Evolutionary conservation across 2,797 vertebrate species (phyloP), one percentile per base, ranked within the genome.

Genomic region (Phrynocephalus vlangalii): DNA sequence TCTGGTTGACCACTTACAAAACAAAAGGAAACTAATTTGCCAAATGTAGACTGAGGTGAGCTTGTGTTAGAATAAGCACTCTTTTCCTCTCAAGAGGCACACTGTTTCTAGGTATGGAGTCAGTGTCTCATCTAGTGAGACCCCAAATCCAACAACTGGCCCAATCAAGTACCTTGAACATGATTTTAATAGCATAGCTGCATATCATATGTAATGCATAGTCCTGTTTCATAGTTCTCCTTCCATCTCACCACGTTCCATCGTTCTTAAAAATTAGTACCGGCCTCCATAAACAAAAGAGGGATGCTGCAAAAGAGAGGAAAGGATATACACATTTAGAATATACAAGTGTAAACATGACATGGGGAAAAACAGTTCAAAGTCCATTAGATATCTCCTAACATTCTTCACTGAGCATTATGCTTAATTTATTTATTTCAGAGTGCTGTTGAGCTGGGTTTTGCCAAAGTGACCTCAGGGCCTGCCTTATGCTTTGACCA

Each of bases 321-420:
- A 63, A 16, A 20, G 15, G 2, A 20, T 18, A 63, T 63, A 63
- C 18, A 63, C 60, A 63, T 63, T 28, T 26, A 48, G 11, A 38
- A 79, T 10, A 16, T n/a, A 30, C 16, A 60, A 63, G 28, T 15
- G 20, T n/a, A 48, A 38, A 76, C 30, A 63, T 2, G 33, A 30
- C 1, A 5, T 6, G 50, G 15, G 28, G 38, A 75, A 15, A 2
- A 33, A 26, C 52, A 13, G 10, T 67, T 96, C 91, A 95, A 68
- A 94, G 86, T 38, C 91, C 88, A 3, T 90, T 90, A 50, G 87
- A 87, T 70, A 83, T 86, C 18, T 94, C 91, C n/a, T 90, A 87
- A 20, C 48, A 82, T 3, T 88, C 84, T 11, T 91, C 68, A n/a
- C 11, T 68, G 38, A 79, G 15, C 72, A 76, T 7, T 26, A 16